A percentile compares a stretch with the other conserved stretches of the same genome.
Conservation (phyloP, 1,140 invertebrate species). For the Musca domestica region DNA sequence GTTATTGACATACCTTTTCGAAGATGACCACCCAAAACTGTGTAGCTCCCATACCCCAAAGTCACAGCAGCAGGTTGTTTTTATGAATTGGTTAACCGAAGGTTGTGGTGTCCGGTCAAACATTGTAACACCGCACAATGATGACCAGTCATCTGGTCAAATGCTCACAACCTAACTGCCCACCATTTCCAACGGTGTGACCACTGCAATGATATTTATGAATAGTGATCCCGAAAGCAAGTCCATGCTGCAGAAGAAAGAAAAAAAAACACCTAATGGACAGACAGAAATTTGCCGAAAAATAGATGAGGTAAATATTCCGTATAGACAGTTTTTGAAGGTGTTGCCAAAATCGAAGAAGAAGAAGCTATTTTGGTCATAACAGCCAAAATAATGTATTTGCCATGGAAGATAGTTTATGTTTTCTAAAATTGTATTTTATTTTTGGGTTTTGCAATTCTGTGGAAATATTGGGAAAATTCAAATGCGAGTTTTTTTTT, state of each 20-base stretch:
- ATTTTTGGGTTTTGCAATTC: too few species aligned
- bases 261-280: neutral
- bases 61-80: slow-evolving; percentile 10
- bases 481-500: too few species aligned
- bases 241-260: neutral
- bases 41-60: neutral
- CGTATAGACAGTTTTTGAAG: neutral
- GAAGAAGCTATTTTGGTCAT: too few species aligned
- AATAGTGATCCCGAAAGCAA: slow-evolving; percentile 4
- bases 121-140: slow-evolving; percentile 17
- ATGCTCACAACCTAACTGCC: neutral
- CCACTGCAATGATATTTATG: slow-evolving; percentile 10
- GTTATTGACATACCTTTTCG: too few species aligned
- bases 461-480: too few species aligned
- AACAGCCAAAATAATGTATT: too few species aligned
- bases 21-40: too few species aligned
- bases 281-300: neutral
- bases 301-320: neutral
- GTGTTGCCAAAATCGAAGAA: slow-evolving; percentile 12
- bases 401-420: too few species aligned
- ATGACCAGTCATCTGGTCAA: neutral
- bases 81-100: neutral
- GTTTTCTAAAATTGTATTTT: too few species aligned
- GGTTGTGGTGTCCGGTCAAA: slow-evolving; percentile 12
- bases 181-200: slow-evolving; percentile 2